Conservation (phyloP, 2,888 invertebrate genomes). For the Cybosia mesomella region DNA sequence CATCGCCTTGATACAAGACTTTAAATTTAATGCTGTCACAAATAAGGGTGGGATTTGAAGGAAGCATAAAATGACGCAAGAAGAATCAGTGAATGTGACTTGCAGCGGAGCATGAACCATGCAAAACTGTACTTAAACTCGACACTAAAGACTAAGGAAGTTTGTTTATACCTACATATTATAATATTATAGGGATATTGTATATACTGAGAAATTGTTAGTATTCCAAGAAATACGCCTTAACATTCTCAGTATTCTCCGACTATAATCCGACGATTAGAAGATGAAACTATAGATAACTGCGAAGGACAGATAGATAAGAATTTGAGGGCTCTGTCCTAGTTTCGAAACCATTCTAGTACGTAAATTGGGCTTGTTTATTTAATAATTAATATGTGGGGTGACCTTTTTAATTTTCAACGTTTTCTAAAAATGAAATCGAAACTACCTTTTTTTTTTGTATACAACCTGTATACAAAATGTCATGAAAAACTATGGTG, state of each 20-base stretch:
- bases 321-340: slow-evolving; percentile 28
- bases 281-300: slow-evolving; percentile 39
- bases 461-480: no score
- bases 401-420: no score
- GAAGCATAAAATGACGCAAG: slow-evolving; percentile 58
- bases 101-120: slow-evolving; percentile 82
- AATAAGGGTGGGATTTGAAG: slow-evolving; percentile 59
- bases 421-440: no score
- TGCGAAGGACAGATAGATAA: slow-evolving; percentile 37
- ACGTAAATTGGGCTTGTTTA: neutral
- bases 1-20: slow-evolving; percentile 35
- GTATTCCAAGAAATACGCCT: slow-evolving; percentile 27
- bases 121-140: slow-evolving; percentile 63
- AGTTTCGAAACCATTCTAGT: slow-evolving; percentile 36
- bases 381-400: neutral
- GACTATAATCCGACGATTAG: slow-evolving; percentile 26
- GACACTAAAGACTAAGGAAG: slow-evolving; percentile 53
- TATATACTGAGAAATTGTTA: slow-evolving; percentile 24
- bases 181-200: slow-evolving; percentile 31
- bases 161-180: slow-evolving; percentile 35
- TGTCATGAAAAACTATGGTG: no score
- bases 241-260: neutral
- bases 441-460: no score
- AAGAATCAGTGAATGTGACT: slow-evolving; percentile 69
- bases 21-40: slow-evolving; percentile 34